Evolutionary conservation across 2,797 vertebrate species (phyloP).

Genomic region (Chiroxiphia lanceolata): DNA sequence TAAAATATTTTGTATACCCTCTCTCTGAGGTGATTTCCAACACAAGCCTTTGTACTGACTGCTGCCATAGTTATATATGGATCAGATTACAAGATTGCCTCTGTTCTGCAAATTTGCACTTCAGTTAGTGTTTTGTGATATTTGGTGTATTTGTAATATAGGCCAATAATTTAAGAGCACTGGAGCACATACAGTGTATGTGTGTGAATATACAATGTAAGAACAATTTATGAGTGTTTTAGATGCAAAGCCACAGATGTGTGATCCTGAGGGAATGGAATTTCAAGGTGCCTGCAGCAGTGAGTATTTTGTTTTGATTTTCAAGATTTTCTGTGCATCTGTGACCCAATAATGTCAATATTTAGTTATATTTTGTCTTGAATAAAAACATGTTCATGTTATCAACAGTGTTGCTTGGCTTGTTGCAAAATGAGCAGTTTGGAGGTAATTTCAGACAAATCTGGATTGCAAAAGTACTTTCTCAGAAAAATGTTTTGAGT

Average conservation of each 20-base stretch:
- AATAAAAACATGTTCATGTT: not conserved
- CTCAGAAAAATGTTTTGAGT: not conserved
- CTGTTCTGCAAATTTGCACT: not conserved
- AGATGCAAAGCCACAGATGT: conserved; percentile 61
- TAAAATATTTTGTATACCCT: not conserved
- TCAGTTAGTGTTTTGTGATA: not conserved
- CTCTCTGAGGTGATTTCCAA: not conserved
- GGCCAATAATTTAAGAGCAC: not conserved
- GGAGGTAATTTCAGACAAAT: not conserved
- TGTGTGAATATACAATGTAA: not conserved
- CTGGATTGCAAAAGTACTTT: not conserved
- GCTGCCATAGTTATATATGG: not conserved
- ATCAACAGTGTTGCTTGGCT: not conserved
- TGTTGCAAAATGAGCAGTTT: not conserved
- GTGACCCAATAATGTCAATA: not conserved
- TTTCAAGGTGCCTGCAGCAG: conserved; percentile 72
- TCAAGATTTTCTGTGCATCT: not conserved
- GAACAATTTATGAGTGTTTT: conserved; percentile 66
- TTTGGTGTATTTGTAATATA: not conserved
- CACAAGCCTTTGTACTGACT: not conserved
- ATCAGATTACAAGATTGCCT: not conserved
- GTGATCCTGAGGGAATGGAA: conserved; percentile 71
- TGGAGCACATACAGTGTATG: not conserved
- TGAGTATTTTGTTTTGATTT: conserved; percentile 64
- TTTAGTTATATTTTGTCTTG: not conserved